Percentiles rank a stretch among this genome's conserved stretches.
phyloP scores from a whole-genome alignment of 2,888 invertebrate species.

The Dynastes tityus region DNA sequence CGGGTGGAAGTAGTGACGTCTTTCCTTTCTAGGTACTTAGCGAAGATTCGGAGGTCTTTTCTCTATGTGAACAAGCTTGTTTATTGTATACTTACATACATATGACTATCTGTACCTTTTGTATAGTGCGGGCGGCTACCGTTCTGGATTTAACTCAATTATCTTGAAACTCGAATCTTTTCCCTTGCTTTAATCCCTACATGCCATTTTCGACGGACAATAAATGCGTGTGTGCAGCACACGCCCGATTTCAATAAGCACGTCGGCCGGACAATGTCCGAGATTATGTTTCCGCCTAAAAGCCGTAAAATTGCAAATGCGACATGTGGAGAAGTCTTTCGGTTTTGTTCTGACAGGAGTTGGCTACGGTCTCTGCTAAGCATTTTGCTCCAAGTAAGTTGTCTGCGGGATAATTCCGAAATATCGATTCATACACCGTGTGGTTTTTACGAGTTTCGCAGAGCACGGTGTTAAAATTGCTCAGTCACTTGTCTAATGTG shows the following conservation, averaged over 20 bases:
- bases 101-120: conserved; percentile 29
- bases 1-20: conserved; percentile 28
- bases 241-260: conserved; percentile 58
- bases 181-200: conserved; percentile 58
- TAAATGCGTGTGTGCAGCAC: conserved; percentile 58
- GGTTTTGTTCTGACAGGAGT: conserved; percentile 15
- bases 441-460: conserved; percentile 31
- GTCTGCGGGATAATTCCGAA: conserved; percentile 30
- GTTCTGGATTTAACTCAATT: conserved; percentile 64
- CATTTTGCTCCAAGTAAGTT: not conserved
- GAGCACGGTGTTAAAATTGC: conserved; percentile 14
- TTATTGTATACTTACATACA: conserved; percentile 61
- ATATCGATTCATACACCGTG: conserved; percentile 20
- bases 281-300: conserved; percentile 58
- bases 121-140: conserved; percentile 54
- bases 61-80: conserved; percentile 50
- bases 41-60: not conserved
- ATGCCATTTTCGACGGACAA: conserved; percentile 57
- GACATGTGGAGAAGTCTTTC: conserved; percentile 56
- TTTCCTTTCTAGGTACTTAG: conserved; percentile 22
- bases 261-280: conserved; percentile 54
- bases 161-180: conserved; percentile 65
- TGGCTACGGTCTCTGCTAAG: not conserved
- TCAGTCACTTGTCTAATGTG: conserved; percentile 43
- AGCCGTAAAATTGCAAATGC: conserved; percentile 61